phyloP scores from a whole-genome alignment of 2,888 invertebrate genomes.

The Choreutis nemorana region DNA sequence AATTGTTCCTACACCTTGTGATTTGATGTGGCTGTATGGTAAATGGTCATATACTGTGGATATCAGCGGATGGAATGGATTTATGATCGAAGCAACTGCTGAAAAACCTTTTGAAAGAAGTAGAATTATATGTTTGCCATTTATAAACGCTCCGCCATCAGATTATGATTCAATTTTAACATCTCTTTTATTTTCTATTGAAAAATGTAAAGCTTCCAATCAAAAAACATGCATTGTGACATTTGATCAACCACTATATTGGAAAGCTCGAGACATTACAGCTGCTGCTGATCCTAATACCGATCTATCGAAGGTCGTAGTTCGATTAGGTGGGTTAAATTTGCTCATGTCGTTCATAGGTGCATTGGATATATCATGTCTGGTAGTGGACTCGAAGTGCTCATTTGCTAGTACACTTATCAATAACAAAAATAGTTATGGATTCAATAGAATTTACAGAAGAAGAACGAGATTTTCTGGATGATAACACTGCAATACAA shows the following conservation, averaged over 20 bases:
- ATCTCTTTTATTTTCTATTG: conserved; percentile 9
- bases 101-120: not conserved
- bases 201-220: conserved; percentile 2
- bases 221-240: conserved; percentile 11
- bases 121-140: conserved; percentile 1
- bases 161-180: conserved; percentile 15
- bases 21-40: conserved; percentile 4
- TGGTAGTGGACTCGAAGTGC: not conserved
- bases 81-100: not conserved
- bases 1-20: conserved; percentile 2
- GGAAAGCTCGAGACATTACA: conserved; percentile 7
- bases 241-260: conserved; percentile 13
- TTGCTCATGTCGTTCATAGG: conserved; percentile 2
- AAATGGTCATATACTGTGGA: conserved; percentile 1
- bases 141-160: conserved; percentile 11
- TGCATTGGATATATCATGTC: not conserved
- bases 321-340: conserved; percentile 1
- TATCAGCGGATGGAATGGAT: conserved; percentile 2
- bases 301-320: conserved; percentile 1
- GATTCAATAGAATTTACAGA: conserved; percentile 1
- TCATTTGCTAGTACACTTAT: not conserved
- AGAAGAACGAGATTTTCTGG: not conserved
- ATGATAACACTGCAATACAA: too few species aligned
- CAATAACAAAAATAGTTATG: not conserved
- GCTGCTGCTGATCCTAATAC: not conserved